Evolutionary conservation across 2,797 vertebrate genomes (phyloP).

Genomic region (Oophaga sylvatica): DNA sequence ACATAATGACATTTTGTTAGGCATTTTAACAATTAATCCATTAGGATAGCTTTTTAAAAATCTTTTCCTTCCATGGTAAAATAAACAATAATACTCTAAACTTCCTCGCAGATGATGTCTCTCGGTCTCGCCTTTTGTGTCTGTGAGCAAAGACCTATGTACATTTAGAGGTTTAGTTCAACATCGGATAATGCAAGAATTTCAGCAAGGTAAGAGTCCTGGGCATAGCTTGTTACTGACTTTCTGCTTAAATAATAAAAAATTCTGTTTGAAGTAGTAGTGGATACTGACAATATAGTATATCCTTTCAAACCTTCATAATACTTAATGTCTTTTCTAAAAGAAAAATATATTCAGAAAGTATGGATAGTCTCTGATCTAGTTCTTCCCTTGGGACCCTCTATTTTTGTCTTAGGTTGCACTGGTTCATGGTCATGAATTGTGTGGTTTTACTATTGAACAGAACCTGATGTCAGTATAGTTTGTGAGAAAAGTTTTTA

Average conservation of each 20-base stretch:
- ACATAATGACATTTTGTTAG: background rate
- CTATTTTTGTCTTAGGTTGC: constrained; percentile 36
- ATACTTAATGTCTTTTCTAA: constrained; percentile 62
- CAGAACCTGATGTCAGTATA: constrained; percentile 14
- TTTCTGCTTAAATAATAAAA: constrained; percentile 57
- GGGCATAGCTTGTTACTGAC: constrained; percentile 60
- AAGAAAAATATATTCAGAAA: constrained; percentile 61
- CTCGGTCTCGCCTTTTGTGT: background rate
- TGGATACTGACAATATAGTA: constrained; percentile 57
- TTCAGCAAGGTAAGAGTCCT: constrained; percentile 56
- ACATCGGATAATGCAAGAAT: constrained; percentile 42
- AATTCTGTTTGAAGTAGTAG: constrained; percentile 57
- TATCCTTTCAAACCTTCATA: constrained; percentile 61
- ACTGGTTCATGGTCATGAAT: constrained; percentile 41
- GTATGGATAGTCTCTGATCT: constrained; percentile 60
- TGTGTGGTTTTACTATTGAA: constrained; percentile 44
- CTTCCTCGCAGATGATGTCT: background rate
- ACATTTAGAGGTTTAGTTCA: constrained; percentile 50
- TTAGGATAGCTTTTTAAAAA: background rate
- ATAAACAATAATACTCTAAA: constrained; percentile 10
- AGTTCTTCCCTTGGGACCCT: constrained; percentile 46
- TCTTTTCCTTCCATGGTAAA: background rate
- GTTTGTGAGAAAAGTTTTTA: constrained; percentile 45
- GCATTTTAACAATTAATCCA: background rate
- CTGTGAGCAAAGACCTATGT: background rate